Evolutionary conservation across 2,797 vertebrate genomes (phyloP).

Genomic region (Lacerta agilis): DNA sequence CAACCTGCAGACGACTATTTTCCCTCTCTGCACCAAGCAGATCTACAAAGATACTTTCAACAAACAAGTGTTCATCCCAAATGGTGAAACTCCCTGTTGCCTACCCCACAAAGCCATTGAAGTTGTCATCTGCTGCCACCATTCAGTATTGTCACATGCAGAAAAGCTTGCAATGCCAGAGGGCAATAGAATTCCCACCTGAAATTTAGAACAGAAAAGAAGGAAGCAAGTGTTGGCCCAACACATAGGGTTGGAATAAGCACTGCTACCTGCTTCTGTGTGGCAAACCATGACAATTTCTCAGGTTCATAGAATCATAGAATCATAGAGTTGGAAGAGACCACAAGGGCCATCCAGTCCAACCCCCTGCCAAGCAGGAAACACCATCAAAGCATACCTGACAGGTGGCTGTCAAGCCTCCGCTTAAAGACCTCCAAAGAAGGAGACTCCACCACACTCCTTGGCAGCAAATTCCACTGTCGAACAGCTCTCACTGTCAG

Average conservation of each 20-base stretch:
- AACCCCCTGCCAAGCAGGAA: too few relatives aligned
- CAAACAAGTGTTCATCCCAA: background rate
- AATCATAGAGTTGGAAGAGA: too few relatives aligned
- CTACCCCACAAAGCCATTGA: background rate
- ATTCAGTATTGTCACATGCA: background rate
- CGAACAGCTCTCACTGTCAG: too few relatives aligned
- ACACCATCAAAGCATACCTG: too few relatives aligned
- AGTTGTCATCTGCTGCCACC: background rate
- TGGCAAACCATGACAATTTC: conserved; percentile 57
- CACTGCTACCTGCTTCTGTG: conserved; percentile 31
- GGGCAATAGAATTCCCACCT: background rate
- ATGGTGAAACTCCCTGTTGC: background rate
- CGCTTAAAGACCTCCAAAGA: too few relatives aligned
- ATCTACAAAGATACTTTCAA: background rate
- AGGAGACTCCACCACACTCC: too few relatives aligned
- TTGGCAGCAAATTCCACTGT: too few relatives aligned
- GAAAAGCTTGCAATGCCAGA: background rate
- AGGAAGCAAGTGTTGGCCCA: background rate
- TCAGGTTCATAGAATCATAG: conserved; percentile 32
- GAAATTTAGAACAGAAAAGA: conserved; percentile 2
- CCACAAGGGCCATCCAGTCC: too few relatives aligned
- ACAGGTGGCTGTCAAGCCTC: too few relatives aligned
- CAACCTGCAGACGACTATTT: background rate
- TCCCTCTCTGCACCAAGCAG: background rate
- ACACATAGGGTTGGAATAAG: background rate